phyloP scores from a whole-genome alignment of 2,113 vertebrate genomes.

The Sapayoa aenigma region DNA sequence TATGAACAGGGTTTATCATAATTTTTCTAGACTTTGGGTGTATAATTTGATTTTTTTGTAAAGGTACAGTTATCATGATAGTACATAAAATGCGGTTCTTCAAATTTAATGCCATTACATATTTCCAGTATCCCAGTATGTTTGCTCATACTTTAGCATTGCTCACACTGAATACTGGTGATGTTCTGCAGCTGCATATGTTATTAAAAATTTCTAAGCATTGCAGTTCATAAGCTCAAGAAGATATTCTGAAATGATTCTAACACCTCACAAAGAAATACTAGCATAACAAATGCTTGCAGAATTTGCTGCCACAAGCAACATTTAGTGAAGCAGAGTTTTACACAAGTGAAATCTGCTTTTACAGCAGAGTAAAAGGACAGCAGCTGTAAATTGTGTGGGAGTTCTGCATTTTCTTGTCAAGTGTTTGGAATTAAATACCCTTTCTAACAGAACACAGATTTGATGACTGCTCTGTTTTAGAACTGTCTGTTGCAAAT shows the following conservation, averaged over 20 bases:
- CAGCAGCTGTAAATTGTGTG: slow-evolving; percentile 53
- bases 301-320: slow-evolving; percentile 15
- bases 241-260: background rate
- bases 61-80: background rate
- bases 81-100: background rate
- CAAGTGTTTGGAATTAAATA: slow-evolving; percentile 21
- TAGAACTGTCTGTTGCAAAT: background rate
- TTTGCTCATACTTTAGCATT: background rate
- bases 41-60: background rate
- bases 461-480: slow-evolving; percentile 8
- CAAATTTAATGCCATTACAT: background rate
- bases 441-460: background rate
- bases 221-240: background rate
- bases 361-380: slow-evolving; percentile 46
- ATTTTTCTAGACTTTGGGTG: background rate
- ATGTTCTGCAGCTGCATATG: background rate
- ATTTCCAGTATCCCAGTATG: background rate
- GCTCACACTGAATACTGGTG: background rate
- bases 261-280: background rate
- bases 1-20: background rate
- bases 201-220: background rate
- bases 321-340: background rate
- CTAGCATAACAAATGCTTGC: background rate
- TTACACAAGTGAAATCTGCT: slow-evolving; percentile 43
- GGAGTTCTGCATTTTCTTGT: slow-evolving; percentile 52